Conservation (phyloP, 64 coral and sea anemone species). For the Pocillopora damicornis region DNA sequence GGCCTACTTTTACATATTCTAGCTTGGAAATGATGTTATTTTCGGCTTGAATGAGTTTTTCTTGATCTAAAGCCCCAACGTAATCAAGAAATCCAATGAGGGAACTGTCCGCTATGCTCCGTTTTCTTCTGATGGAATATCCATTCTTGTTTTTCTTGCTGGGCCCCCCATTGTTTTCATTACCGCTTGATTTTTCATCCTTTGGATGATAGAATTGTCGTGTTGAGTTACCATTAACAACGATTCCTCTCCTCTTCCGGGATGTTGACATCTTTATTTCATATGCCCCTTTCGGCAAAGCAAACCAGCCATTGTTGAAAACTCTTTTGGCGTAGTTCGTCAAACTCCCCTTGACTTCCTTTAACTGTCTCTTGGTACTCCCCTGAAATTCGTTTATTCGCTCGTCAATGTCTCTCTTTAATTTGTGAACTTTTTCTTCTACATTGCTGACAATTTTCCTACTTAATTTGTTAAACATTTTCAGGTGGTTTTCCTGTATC, state of each 20-base stretch:
- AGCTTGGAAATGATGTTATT: conserved; percentile 53
- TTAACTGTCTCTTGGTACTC: conserved; percentile 15
- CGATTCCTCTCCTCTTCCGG: conserved; percentile 2
- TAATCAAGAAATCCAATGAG: conserved; percentile 79
- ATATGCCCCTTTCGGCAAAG: conserved; percentile 43
- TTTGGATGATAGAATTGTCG: neutral
- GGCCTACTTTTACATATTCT: conserved; percentile 39
- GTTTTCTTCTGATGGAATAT: conserved; percentile 26
- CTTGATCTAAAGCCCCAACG: conserved; percentile 61
- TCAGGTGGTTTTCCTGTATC: conserved; percentile 66
- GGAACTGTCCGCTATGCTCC: conserved; percentile 31
- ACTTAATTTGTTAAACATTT: conserved; percentile 73
- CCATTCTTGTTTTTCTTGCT: neutral
- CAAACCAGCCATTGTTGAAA: conserved; percentile 70
- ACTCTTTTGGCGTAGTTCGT: conserved; percentile 37
- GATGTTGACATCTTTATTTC: neutral
- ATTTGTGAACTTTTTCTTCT: conserved; percentile 31
- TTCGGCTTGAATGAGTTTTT: conserved; percentile 11
- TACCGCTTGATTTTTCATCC: neutral
- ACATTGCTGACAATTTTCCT: conserved; percentile 53
- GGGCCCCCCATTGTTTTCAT: neutral
- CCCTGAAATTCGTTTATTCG: conserved; percentile 41
- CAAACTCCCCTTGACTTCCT: conserved; percentile 22
- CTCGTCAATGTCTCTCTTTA: conserved; percentile 32
- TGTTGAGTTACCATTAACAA: neutral